These are phyloP conservation scores for Tridacna gigas DNA, from an alignment of 2,888 invertebrate genomes.

Conservation along the genomic window DNA sequence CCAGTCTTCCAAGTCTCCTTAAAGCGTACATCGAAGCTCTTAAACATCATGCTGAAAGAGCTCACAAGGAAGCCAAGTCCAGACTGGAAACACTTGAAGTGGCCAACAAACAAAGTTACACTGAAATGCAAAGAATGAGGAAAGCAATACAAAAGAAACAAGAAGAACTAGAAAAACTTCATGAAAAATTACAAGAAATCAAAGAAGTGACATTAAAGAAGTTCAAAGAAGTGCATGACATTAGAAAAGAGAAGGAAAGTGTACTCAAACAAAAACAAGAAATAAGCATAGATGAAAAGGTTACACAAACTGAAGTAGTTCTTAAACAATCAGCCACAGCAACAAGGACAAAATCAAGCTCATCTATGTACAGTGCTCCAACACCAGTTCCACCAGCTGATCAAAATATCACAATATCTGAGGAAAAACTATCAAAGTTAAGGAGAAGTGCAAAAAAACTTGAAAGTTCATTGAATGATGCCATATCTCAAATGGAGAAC, in stretches of 20 bases:
- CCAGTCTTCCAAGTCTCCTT: constrained; percentile 46
- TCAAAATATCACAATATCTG: constrained; percentile 72
- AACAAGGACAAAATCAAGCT: constrained; percentile 43
- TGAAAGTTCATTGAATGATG: constrained; percentile 76
- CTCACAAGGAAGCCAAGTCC: constrained; percentile 59
- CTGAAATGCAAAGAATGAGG: constrained; percentile 67
- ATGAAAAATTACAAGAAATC: constrained; percentile 65
- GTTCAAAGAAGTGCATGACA: constrained; percentile 61
- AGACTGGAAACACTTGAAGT: constrained; percentile 64
- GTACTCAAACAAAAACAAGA: constrained; percentile 19
- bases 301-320: constrained; percentile 40
- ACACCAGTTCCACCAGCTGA: constrained; percentile 59
- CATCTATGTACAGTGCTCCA: constrained; percentile 59
- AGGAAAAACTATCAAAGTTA: constrained; percentile 73
- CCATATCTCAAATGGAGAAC: constrained; percentile 74
- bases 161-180: constrained; percentile 69
- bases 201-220: constrained; percentile 64
- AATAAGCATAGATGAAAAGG: constrained; percentile 47
- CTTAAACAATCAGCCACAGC: constrained; percentile 6
- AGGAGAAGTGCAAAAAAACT: constrained; percentile 76
- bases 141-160: constrained; percentile 68
- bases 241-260: constrained; percentile 37
- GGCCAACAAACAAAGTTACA: constrained; percentile 64
- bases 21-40: constrained; percentile 58
- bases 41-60: constrained; percentile 58